Evolutionary conservation across 2,797 vertebrate genomes (phyloP).

Genomic region (Tangara arthus): DNA sequence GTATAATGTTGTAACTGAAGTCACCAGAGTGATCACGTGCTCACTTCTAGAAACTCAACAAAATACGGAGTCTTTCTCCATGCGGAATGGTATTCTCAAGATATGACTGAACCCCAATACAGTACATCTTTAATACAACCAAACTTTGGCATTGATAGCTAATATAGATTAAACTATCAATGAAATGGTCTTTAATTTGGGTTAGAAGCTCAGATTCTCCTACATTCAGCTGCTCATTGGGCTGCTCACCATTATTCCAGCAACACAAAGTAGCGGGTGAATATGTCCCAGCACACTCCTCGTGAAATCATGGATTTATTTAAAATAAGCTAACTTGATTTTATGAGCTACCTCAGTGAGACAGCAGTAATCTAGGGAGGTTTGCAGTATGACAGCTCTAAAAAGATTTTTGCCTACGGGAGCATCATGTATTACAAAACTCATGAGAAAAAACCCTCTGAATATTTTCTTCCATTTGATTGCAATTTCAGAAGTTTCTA

Average conservation of each 20-base stretch:
- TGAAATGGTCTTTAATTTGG: neutral
- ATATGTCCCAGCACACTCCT: neutral
- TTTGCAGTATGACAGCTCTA: neutral
- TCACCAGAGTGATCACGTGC: neutral
- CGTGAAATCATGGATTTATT: neutral
- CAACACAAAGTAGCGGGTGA: neutral
- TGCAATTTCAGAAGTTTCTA: neutral
- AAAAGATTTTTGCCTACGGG: neutral
- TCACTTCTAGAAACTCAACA: neutral
- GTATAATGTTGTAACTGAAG: neutral
- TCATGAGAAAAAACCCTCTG: neutral
- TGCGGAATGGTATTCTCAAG: neutral
- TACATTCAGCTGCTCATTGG: neutral
- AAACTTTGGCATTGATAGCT: neutral
- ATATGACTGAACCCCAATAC: neutral
- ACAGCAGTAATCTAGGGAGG: neutral
- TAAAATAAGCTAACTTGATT: neutral
- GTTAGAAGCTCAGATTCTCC: neutral
- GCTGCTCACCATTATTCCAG: neutral
- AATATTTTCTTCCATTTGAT: neutral
- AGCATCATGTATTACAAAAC: neutral
- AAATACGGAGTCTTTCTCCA: neutral
- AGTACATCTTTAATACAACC: neutral
- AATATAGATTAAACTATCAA: neutral
- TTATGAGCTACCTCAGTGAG: neutral